Base-by-base conservation (phyloP, 2,113 vertebrate genomes). In the Pterophyllum scalare region DNA sequence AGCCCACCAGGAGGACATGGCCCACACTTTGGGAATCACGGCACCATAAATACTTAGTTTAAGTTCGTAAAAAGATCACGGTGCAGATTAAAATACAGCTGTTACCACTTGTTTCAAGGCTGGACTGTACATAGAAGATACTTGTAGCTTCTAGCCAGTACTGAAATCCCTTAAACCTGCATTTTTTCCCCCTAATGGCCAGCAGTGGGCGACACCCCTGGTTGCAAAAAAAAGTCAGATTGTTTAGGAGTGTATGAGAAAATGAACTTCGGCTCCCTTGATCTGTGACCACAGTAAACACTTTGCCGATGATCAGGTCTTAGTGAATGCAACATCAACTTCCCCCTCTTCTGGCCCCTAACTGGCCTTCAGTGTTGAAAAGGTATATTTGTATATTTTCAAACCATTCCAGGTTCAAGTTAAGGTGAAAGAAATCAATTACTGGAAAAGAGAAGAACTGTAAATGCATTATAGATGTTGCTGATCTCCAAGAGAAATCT, bases 401-500 rank as follows among this genome's bases (percentile, higher is more conserved):
- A 79, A 81, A 89, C 79, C 59, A 17, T 70, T 86, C 54, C 20
- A 49, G 78, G 80, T 85, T 88, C 87, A 83, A 80, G 40, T 35
- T 15, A 58, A 59, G 88, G 81, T 28, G 5, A 82, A 84, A 84
- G 79, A 79, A 79, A 90, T 85, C 60, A 87, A 87, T 88, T 76
- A 84, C 80, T 84, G 86, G 59, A 82, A 90, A 74, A 77, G 56
- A 79, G 70, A 81, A 26, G 43, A 64, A 81, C 62, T 79, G 40
- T 20, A 86, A 80, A 87, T 57, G 79, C 75, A 82, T 56, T 87
- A 62, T 81, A 86, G 75, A 85, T 89, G 77, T 75, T 82, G 74
- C 75, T 79, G 81, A 89, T 82, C 82, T 90, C 83, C 83, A 79
- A 38, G 58, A 87, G 84, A 89, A 88, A 90, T 89, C 46, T 82